Conservation (phyloP, 1,140 invertebrate species). For the Eumaeus atala region DNA sequence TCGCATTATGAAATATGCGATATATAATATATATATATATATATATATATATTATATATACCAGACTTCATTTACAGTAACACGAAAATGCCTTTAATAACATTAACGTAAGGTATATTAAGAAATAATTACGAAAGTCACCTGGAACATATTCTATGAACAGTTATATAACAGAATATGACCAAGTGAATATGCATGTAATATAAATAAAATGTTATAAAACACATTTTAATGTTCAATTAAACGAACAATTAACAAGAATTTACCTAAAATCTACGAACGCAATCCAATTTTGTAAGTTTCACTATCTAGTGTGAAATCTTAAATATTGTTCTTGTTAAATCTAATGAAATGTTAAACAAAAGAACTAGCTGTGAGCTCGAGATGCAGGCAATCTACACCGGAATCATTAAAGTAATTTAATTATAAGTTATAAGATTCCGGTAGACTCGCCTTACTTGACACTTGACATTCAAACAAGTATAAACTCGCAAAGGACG, state of each 20-base stretch:
- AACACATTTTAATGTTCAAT: background rate
- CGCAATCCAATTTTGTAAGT: slow-evolving; percentile 6
- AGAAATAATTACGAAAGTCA: no score
- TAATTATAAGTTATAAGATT: slow-evolving; percentile 6
- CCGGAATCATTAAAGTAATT: slow-evolving; percentile 2
- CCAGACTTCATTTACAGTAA: no score
- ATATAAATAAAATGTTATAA: no score
- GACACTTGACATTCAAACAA: slow-evolving; percentile 43
- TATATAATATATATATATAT: no score
- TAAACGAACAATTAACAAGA: slow-evolving; percentile 7
- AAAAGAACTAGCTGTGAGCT: background rate
- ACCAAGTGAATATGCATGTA: no score
- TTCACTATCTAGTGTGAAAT: slow-evolving; percentile 11
- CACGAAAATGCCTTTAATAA: no score
- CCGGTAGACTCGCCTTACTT: slow-evolving; percentile 6
- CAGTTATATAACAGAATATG: no score
- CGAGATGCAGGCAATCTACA: background rate
- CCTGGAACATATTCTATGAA: no score
- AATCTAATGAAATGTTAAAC: background rate
- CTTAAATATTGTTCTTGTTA: slow-evolving; percentile 4
- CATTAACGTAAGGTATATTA: no score
- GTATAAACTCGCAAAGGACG: slow-evolving; percentile 38
- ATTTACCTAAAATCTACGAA: background rate
- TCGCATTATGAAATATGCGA: no score
- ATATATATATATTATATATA: no score